phyloP scores from a whole-genome alignment of 2,888 invertebrate genomes.

The Malthinus seriepunctatus region DNA sequence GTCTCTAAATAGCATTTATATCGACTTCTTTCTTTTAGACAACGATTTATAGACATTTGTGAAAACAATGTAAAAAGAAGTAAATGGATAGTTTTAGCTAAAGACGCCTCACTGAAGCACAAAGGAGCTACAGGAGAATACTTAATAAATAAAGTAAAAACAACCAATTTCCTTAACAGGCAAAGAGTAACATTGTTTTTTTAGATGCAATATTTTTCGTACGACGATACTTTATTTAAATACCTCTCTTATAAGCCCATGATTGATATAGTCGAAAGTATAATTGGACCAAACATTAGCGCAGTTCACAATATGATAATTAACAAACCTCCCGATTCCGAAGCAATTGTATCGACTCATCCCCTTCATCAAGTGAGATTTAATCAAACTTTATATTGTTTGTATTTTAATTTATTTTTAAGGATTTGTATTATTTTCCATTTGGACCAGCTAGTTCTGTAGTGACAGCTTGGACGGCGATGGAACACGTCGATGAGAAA shows the following conservation, averaged over 20 bases:
- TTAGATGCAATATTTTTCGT: constrained; percentile 72
- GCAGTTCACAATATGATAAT: constrained; percentile 87
- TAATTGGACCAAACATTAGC: constrained; percentile 74
- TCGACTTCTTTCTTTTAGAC: constrained; percentile 53
- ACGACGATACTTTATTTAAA: constrained; percentile 71
- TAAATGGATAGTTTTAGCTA: constrained; percentile 64
- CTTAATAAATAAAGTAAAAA: constrained; percentile 66
- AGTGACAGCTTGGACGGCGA: constrained; percentile 85
- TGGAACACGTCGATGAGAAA: constrained; percentile 71
- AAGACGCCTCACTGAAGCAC: constrained; percentile 64
- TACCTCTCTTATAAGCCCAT: constrained; percentile 68
- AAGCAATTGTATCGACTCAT: constrained; percentile 63
- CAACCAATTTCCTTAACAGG: too few species aligned
- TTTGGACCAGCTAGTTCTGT: constrained; percentile 80
- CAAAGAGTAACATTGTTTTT: neutral
- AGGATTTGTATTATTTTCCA: constrained; percentile 88
- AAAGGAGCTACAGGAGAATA: constrained; percentile 65
- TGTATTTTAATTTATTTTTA: constrained; percentile 35
- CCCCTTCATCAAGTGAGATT: constrained; percentile 68
- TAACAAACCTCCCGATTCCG: constrained; percentile 83
- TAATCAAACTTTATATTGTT: too few species aligned
- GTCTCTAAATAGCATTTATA: too few species aligned
- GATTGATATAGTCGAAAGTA: constrained; percentile 69
- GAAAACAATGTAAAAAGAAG: constrained; percentile 61
- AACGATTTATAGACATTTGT: constrained; percentile 72